Conservation (phyloP, 1,140 invertebrate species). For the Drosophila chauvacae region DNA sequence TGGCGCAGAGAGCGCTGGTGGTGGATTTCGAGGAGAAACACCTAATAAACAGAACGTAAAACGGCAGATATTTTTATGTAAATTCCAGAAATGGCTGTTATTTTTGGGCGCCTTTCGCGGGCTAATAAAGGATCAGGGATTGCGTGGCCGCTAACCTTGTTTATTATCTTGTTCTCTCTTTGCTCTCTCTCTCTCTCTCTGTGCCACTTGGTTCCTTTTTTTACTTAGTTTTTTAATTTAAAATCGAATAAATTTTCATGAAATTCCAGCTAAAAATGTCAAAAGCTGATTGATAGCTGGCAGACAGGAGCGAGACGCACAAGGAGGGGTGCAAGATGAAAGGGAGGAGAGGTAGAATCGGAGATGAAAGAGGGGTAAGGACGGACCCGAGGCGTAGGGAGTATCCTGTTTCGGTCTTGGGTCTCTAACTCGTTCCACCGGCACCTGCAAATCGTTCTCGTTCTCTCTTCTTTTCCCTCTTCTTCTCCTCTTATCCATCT, state of each 20-base stretch:
- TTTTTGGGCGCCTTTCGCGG: constrained; percentile 52
- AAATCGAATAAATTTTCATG: constrained; percentile 83
- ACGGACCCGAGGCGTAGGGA: constrained; percentile 47
- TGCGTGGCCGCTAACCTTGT: constrained; percentile 18
- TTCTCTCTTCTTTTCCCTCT: background rate
- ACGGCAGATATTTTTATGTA: constrained; percentile 75
- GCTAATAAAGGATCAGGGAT: constrained; percentile 64
- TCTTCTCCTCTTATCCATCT: too few species aligned
- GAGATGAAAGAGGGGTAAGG: constrained; percentile 5
- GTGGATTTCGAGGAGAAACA: constrained; percentile 6
- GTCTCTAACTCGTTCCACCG: constrained; percentile 38
- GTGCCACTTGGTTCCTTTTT: constrained; percentile 6
- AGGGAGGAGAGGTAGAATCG: background rate
- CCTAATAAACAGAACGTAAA: constrained; percentile 61
- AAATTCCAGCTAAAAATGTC: constrained; percentile 83
- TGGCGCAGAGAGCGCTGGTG: background rate
- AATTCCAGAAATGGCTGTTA: constrained; percentile 74
- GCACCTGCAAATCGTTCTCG: constrained; percentile 55
- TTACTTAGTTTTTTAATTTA: constrained; percentile 66
- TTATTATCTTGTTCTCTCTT: constrained; percentile 12
- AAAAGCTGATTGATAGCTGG: constrained; percentile 83
- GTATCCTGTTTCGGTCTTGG: constrained; percentile 71
- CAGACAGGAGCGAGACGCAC: constrained; percentile 59
- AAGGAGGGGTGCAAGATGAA: background rate
- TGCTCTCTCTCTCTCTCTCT: background rate